Percentiles rank a stretch among this genome's conserved stretches.
phyloP scores from a whole-genome alignment of 2,797 vertebrate genomes.

The Spinus olivaceus region DNA sequence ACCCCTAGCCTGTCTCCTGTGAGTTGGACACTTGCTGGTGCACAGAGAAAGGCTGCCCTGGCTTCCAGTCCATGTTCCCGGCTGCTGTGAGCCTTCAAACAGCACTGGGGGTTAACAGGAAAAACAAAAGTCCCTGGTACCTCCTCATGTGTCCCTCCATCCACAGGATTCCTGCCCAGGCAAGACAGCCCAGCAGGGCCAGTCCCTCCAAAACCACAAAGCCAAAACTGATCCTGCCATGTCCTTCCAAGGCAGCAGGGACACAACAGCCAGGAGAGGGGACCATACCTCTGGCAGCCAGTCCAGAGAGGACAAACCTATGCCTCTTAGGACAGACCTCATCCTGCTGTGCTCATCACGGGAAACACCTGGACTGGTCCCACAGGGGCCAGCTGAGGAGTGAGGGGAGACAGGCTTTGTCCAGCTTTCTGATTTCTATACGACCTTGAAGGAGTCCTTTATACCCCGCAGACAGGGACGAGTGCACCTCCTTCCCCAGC shows the following conservation, averaged over 20 bases:
- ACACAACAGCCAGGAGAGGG: neutral
- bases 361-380: neutral
- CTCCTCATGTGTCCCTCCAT: neutral
- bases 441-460: slow-evolving; percentile 13
- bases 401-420: neutral
- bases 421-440: accelerated
- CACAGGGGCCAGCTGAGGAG: neutral
- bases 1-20: accelerated
- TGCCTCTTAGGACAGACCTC: neutral
- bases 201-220: neutral
- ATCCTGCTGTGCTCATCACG: neutral
- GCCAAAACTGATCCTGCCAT: neutral
- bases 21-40: accelerated
- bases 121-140: neutral
- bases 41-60: neutral
- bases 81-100: neutral
- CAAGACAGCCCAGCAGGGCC: neutral
- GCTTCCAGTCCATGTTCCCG: accelerated
- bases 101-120: neutral
- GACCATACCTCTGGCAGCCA: accelerated
- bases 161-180: neutral
- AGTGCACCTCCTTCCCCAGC: neutral
- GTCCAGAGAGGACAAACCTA: neutral
- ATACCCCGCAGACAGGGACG: accelerated
- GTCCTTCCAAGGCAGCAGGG: accelerated